These are phyloP conservation scores for Periparus ater DNA, from an alignment of 2,797 vertebrate genomes.

Conservation along the genomic window DNA sequence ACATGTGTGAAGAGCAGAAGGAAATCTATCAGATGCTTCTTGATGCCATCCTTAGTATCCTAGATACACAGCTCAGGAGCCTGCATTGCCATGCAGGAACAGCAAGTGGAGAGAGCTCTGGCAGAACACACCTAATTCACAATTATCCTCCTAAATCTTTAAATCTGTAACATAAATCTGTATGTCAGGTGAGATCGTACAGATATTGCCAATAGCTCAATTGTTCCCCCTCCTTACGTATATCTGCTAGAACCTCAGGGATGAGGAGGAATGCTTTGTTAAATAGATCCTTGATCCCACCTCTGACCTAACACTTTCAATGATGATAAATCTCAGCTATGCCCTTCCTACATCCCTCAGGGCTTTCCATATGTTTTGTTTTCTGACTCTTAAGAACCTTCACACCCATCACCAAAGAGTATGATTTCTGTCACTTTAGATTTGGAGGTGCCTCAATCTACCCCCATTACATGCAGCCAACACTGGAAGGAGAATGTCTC, in stretches of 20 bases:
- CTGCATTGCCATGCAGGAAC: background rate
- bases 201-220: background rate
- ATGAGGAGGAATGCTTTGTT: background rate
- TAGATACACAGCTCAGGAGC: background rate
- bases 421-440: background rate
- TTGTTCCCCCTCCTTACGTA: background rate
- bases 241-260: background rate
- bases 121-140: background rate
- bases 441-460: background rate
- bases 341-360: background rate
- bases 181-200: background rate
- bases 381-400: background rate
- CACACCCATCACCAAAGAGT: background rate
- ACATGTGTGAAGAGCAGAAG: background rate
- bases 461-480: fast-evolving
- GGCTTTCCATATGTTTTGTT: background rate
- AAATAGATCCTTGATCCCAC: background rate
- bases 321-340: background rate
- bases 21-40: background rate
- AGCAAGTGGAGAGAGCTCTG: background rate
- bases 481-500: background rate
- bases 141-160: background rate
- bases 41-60: fast-evolving
- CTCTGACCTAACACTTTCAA: background rate
- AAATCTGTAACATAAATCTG: background rate